phyloP scores from a whole-genome alignment of 2,888 invertebrate species.

The Cephus nigrinus region DNA sequence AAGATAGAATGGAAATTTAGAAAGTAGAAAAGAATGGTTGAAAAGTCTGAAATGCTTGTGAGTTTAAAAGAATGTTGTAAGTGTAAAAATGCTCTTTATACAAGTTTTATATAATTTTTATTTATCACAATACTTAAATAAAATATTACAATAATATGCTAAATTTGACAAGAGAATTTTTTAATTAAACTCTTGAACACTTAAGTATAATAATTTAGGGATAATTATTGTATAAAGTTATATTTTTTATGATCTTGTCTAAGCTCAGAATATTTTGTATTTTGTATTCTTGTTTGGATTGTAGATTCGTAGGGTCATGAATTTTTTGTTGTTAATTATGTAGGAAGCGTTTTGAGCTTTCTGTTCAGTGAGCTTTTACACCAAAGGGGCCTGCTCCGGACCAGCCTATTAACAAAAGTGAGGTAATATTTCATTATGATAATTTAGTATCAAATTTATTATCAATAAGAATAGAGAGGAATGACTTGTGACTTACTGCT shows the following conservation, averaged over 20 bases:
- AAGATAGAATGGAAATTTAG: not conserved
- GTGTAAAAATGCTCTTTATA: not conserved
- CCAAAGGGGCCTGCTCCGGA: conserved; percentile 5
- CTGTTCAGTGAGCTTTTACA: conserved; percentile 14
- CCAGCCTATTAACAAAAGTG: conserved; percentile 6
- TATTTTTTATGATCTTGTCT: not conserved
- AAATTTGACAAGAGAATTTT: not conserved
- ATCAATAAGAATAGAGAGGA: not conserved
- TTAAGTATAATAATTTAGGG: not conserved
- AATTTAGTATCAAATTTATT: not conserved
- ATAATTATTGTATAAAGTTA: not conserved
- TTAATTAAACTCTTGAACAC: not conserved
- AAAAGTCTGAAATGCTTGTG: not conserved
- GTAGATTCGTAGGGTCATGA: not conserved
- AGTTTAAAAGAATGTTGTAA: not conserved
- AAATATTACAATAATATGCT: not conserved
- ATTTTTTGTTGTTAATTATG: not conserved
- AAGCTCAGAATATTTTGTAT: not conserved
- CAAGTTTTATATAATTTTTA: not conserved
- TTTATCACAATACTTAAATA: not conserved
- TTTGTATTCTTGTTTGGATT: not conserved
- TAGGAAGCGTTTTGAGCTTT: not conserved
- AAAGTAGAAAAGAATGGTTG: not conserved
- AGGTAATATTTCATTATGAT: not conserved
- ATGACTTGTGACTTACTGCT: conserved; percentile 10